Base-by-base conservation (phyloP, 2,888 invertebrate genomes). In the Agrotis ipsilon region DNA sequence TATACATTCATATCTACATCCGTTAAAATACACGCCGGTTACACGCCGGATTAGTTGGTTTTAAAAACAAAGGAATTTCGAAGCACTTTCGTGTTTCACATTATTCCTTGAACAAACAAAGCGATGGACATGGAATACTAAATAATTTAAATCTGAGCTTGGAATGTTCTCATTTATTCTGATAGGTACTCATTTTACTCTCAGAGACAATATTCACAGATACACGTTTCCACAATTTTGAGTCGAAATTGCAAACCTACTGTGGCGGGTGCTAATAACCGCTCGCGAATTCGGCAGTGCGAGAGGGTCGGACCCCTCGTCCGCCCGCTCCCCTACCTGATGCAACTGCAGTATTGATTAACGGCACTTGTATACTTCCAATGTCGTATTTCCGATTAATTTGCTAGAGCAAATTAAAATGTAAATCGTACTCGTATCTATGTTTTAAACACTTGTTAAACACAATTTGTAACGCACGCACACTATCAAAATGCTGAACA, bases 261-360 rank as follows among this genome's bases (percentile, higher is more conserved):
- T 59, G 60, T 57, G 63, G 46, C 72, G 76, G 68, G 72, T 85
- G 85, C 84, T 86, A 90, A 86, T 89, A 87, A 86, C 88, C 81
- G 86, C 85, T 86, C 78, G 90, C 88, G 83, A 92, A 92, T 92
- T 92, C 86, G 88, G 87, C 84, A 82, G 77, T 81, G 81, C 72
- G 86, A 89, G 86, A 89, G 95, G 95, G 95, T 94, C 88, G 86
- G 81, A 89, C 92, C 92, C 92, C 89, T 88, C 86, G 77, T 46
- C 69, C 57, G 11, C 76, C 63, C 78, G 78, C 57, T 89, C 91
- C 93, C 92, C 92, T 88, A 89, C 88, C 89, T 87, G 86, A 85
- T 92, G 90, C 92, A 91, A 91, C 87, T 95, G 94, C 94, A 95
- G 93, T 95, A 95, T 96, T 93, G 95, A 96, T 96, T 92, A 92